Percentiles rank a stretch among this genome's conserved stretches.
phyloP scores from a whole-genome alignment of 2,113 vertebrate genomes.

The Speoplatyrhinus poulsoni region DNA sequence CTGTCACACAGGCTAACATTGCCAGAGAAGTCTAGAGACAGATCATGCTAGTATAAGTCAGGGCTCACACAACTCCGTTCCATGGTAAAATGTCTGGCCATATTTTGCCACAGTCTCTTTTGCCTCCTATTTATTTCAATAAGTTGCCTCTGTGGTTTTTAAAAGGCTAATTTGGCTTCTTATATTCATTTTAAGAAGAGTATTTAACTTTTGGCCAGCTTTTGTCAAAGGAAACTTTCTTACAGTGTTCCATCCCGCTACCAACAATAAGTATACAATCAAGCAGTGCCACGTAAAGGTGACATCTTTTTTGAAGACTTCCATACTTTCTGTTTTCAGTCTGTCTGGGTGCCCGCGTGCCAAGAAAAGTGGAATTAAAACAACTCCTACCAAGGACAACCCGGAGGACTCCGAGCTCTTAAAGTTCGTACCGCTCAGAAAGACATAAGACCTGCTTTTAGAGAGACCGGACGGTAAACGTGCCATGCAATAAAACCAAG shows the following conservation, averaged over 20 bases:
- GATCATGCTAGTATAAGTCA: conserved; percentile 65
- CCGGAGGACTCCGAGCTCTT: conserved; percentile 98
- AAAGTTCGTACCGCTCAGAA: conserved; percentile 90
- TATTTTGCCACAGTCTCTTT: conserved; percentile 29
- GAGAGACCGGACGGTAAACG: conserved; percentile 71
- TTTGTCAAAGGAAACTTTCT: conserved; percentile 43
- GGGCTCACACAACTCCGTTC: conserved; percentile 59
- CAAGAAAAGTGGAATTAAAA: conserved; percentile 99
- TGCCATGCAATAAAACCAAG: conserved; percentile 53
- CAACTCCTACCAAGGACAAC: conserved; percentile 94
- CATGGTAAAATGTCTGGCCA: conserved; percentile 29
- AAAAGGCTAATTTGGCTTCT: not conserved
- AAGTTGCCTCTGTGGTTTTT: conserved; percentile 42
- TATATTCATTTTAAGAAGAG: conserved; percentile 9
- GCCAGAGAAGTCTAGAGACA: conserved; percentile 72
- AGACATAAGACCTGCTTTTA: conserved; percentile 73
- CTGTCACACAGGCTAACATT: conserved; percentile 34
- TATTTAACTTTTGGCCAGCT: conserved; percentile 40
- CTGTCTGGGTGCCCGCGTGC: conserved; percentile 99
- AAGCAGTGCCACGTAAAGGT: not conserved
- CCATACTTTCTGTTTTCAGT: conserved; percentile 87
- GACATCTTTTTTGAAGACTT: conserved; percentile 54
- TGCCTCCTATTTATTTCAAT: not conserved
- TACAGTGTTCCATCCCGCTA: conserved; percentile 51
- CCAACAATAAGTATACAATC: conserved; percentile 39